Percentiles rank a stretch among this genome's conserved stretches.
Evolutionary conservation across 2,888 invertebrate genomes (phyloP).

Genomic region (Criorhina ranunculi): DNA sequence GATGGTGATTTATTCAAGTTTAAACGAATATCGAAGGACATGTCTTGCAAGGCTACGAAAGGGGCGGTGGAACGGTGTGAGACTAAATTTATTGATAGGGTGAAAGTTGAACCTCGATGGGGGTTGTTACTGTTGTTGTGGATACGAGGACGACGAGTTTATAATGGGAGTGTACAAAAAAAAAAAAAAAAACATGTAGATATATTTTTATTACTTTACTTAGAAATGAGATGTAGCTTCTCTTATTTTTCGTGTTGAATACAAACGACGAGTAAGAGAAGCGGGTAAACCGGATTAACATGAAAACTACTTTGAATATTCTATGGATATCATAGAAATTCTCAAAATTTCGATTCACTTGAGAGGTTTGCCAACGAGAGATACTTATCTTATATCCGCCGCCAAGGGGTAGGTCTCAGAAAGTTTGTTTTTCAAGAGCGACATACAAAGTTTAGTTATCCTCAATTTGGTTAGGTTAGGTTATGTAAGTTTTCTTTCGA

Average conservation of each 20-base stretch:
- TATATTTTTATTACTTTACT: neutral
- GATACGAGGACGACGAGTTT: slow-evolving; percentile 30
- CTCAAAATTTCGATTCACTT: slow-evolving; percentile 53
- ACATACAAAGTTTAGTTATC: too few relatives aligned
- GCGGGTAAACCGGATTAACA: slow-evolving; percentile 40
- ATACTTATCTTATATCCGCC: slow-evolving; percentile 2
- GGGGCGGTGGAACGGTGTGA: slow-evolving; percentile 17
- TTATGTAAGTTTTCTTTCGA: too few relatives aligned
- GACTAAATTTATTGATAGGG: slow-evolving; percentile 72
- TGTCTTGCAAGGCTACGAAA: slow-evolving; percentile 67
- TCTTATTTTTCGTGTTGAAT: neutral
- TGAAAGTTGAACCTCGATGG: slow-evolving; percentile 64
- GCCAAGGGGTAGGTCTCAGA: slow-evolving; percentile 6
- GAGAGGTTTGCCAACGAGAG: slow-evolving; percentile 11
- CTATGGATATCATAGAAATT: slow-evolving; percentile 16
- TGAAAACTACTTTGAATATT: slow-evolving; percentile 48
- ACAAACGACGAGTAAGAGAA: neutral
- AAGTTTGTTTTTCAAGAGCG: neutral
- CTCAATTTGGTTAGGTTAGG: too few relatives aligned
- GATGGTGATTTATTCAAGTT: slow-evolving; percentile 76
- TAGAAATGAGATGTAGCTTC: neutral
- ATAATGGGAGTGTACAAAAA: slow-evolving; percentile 19
- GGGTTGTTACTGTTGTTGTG: slow-evolving; percentile 25
- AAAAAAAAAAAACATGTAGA: neutral
- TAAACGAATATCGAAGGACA: slow-evolving; percentile 76